Percentiles rank a stretch among this genome's conserved stretches.
These are phyloP conservation scores for Bombycilla garrulus DNA, from an alignment of 2,113 vertebrate species.

Conservation along the genomic window DNA sequence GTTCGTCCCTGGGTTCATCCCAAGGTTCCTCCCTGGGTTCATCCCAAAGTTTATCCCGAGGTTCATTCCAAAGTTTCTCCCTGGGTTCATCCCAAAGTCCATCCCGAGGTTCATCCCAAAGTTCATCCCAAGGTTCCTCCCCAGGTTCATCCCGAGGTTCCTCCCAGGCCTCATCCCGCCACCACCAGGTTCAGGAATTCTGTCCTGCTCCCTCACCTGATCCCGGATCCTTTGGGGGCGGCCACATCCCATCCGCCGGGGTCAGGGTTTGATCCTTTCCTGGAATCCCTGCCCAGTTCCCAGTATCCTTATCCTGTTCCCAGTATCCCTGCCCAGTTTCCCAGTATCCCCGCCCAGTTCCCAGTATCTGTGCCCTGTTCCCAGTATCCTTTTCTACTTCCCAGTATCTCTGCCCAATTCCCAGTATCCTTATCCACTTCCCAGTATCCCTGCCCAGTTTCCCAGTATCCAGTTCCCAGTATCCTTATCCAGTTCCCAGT, in stretches of 20 bases:
- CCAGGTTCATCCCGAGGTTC: rapidly evolving
- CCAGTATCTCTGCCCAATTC: rapidly evolving
- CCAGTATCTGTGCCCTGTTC: neutral
- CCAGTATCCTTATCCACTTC: neutral
- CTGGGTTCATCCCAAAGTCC: rapidly evolving
- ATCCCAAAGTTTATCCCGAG: rapidly evolving
- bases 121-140: rapidly evolving
- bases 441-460: too few species aligned
- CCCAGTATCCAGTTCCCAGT: too few species aligned
- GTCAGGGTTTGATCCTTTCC: neutral
- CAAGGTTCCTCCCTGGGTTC: rapidly evolving
- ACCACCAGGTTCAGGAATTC: neutral
- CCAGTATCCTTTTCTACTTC: too few species aligned
- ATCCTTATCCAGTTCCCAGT: too few species aligned
- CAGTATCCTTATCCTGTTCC: rapidly evolving
- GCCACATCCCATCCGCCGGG: rapidly evolving
- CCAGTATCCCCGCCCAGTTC: neutral
- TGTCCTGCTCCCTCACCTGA: neutral
- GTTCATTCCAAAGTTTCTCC: neutral
- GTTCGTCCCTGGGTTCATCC: rapidly evolving
- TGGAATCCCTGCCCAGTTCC: rapidly evolving
- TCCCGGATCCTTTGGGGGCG: neutral
- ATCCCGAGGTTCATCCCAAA: rapidly evolving
- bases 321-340: neutral
- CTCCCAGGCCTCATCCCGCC: rapidly evolving